phyloP scores from a whole-genome alignment of 2,113 vertebrate genomes.

The cat (Felis catus) region F.catus_Fca126_mat1.0 CM031416.1:82060501-82061000 shows the following conservation, averaged over 20 bases:
- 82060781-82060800: not conserved
- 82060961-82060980: not conserved
- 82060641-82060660: conserved; percentile 32
- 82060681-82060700: conserved; percentile 43
- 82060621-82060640: conserved; percentile 68
- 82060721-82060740: not conserved
- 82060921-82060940: not conserved
- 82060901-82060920: not conserved
- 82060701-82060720: not conserved
- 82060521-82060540: conserved; percentile 79
- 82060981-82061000: not conserved
- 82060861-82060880: fast-evolving
- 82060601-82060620: conserved; percentile 63
- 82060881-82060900: not conserved
- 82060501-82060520: conserved; percentile 65
- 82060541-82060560: conserved; percentile 79
- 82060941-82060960: not conserved
- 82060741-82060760: not conserved
- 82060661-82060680: conserved; percentile 57
- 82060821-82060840: fast-evolving
- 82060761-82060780: not conserved
- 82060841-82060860: fast-evolving
- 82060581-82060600: conserved; percentile 73
- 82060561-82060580: conserved; percentile 74
- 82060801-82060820: not conserved